A percentile compares a stretch with the other conserved stretches of the same genome.
These are phyloP conservation scores for Cheilosia urbana DNA, from an alignment of 2,888 invertebrate species.

Conservation along the genomic window DNA sequence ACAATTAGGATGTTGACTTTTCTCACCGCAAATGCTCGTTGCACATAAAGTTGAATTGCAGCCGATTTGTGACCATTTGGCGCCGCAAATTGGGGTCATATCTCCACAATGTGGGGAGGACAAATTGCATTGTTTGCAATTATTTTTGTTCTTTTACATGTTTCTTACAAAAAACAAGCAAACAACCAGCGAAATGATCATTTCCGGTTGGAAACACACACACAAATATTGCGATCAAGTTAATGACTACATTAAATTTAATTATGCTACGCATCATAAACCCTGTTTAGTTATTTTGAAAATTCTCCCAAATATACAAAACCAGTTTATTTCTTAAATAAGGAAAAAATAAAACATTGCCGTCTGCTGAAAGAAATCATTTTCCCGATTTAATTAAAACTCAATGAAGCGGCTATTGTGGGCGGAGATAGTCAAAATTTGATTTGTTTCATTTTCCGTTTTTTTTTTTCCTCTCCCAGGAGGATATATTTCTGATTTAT, in stretches of 20 bases:
- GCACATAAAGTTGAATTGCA: slow-evolving; percentile 3
- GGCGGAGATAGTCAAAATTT: neutral
- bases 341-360: neutral
- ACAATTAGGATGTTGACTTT: slow-evolving; percentile 9
- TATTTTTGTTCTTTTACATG: neutral
- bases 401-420: slow-evolving; percentile 49
- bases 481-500: slow-evolving; percentile 48
- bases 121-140: slow-evolving; percentile 1
- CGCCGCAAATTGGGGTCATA: slow-evolving; percentile 16
- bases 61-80: slow-evolving; percentile 11
- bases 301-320: neutral
- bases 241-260: slow-evolving; percentile 8
- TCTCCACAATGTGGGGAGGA: neutral
- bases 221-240: neutral
- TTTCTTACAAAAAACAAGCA: too few species aligned
- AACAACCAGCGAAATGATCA: too few species aligned
- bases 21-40: slow-evolving; percentile 1
- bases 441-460: too few species aligned
- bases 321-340: neutral
- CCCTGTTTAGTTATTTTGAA: neutral
- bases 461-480: slow-evolving; percentile 3
- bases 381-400: slow-evolving; percentile 64
- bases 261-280: slow-evolving; percentile 3
- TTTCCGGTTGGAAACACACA: slow-evolving; percentile 1
- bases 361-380: neutral